A percentile compares a stretch with the other conserved stretches of the same genome.
phyloP scores from a whole-genome alignment of 2,888 invertebrate genomes.

The Tachina fera region DNA sequence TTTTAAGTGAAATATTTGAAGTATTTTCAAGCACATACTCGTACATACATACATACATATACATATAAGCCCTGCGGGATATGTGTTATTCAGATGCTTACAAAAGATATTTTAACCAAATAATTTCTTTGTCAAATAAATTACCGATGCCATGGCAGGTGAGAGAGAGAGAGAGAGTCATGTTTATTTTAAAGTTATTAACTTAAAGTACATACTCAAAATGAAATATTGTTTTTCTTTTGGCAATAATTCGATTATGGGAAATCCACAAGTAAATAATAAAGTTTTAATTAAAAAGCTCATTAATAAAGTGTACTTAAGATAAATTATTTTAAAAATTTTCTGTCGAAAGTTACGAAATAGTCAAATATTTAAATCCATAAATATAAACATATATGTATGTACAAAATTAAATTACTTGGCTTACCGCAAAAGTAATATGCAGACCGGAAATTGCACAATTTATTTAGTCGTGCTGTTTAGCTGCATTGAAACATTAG shows the following conservation, averaged over 20 bases:
- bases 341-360: background rate
- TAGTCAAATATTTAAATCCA: background rate
- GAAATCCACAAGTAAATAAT: background rate
- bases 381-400: background rate
- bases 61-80: background rate
- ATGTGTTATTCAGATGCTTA: background rate
- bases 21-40: background rate
- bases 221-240: background rate
- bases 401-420: no score
- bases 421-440: no score
- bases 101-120: conserved; percentile 5
- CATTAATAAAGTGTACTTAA: background rate
- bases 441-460: no score
- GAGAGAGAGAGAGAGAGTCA: background rate
- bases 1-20: conserved; percentile 41
- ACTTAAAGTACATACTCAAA: background rate
- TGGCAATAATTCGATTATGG: background rate
- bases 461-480: no score
- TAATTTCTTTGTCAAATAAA: conserved; percentile 39
- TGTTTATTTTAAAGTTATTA: conserved; percentile 23
- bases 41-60: no score
- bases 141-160: background rate
- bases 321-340: background rate
- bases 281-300: conserved; percentile 2
- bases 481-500: no score